Evolutionary conservation across 1,140 invertebrate species (phyloP).

Genomic region (Lasioglossum albipes): DNA sequence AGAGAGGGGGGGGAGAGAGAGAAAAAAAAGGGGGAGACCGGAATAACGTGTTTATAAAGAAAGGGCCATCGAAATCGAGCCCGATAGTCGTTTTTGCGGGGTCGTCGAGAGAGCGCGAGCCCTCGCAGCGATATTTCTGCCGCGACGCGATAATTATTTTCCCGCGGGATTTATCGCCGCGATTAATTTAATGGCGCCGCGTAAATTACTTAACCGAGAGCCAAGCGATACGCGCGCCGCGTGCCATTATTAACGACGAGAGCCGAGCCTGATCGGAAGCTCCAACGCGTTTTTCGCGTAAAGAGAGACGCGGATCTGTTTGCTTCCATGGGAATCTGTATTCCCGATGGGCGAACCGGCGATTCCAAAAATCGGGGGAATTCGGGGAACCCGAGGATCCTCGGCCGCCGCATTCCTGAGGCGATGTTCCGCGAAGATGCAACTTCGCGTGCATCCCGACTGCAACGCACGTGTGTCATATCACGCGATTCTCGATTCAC

Average conservation of each 20-base stretch:
- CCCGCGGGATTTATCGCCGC: conserved; percentile 4
- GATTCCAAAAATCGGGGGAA: neutral
- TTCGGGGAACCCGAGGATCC: neutral
- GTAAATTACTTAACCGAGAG: neutral
- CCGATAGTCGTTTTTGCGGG: conserved; percentile 33
- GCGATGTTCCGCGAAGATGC: neutral
- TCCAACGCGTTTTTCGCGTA: no score
- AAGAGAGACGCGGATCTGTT: no score
- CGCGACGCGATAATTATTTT: conserved; percentile 30
- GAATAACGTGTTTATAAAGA: conserved; percentile 55
- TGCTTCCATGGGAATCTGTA: neutral
- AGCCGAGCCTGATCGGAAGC: neutral
- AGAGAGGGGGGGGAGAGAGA: conserved; percentile 1
- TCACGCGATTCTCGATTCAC: no score
- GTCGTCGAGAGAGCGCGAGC: neutral
- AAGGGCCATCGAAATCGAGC: conserved; percentile 48
- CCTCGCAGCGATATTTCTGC: conserved; percentile 23
- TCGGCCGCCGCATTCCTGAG: neutral
- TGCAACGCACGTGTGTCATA: no score
- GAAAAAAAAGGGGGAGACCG: conserved; percentile 27
- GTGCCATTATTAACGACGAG: neutral
- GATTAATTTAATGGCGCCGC: conserved; percentile 12
- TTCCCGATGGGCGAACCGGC: neutral
- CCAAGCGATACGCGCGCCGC: neutral
- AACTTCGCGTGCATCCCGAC: no score